phyloP scores from a whole-genome alignment of 2,888 invertebrate genomes.

The Heliconius ethilla region DNA sequence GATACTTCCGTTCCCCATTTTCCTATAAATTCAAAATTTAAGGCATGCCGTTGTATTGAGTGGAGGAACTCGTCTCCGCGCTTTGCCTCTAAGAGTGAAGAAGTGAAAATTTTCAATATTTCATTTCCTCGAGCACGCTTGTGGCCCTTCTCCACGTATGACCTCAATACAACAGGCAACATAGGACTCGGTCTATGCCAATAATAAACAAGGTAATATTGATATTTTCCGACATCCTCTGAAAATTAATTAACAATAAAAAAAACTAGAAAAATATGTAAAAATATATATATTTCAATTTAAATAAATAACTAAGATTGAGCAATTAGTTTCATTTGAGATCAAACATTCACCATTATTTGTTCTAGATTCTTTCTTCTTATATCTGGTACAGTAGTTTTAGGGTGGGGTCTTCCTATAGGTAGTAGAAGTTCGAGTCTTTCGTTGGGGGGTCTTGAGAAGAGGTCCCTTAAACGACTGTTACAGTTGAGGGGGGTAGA shows the following conservation, averaged over 20 bases:
- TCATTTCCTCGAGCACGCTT: too few relatives aligned
- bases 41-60: too few relatives aligned
- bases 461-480: slow-evolving; percentile 86
- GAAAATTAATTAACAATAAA: background rate
- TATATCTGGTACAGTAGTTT: slow-evolving; percentile 89
- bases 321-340: slow-evolving; percentile 18
- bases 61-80: too few relatives aligned
- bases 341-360: slow-evolving; percentile 84
- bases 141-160: too few relatives aligned
- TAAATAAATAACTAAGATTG: slow-evolving; percentile 22
- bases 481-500: slow-evolving; percentile 96
- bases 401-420: slow-evolving; percentile 90
- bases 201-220: too few relatives aligned
- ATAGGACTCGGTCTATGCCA: too few relatives aligned
- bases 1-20: too few relatives aligned
- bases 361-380: slow-evolving; percentile 87
- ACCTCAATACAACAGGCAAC: too few relatives aligned
- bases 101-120: too few relatives aligned
- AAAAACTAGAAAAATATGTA: background rate
- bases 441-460: slow-evolving; percentile 90
- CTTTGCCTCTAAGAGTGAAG: too few relatives aligned
- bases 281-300: background rate
- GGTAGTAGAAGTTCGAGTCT: slow-evolving; percentile 91
- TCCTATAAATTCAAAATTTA: too few relatives aligned
- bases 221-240: too few relatives aligned